Evolutionary conservation across 2,113 vertebrate genomes (phyloP).

Genomic region (Megaptera novaeangliae): DNA sequence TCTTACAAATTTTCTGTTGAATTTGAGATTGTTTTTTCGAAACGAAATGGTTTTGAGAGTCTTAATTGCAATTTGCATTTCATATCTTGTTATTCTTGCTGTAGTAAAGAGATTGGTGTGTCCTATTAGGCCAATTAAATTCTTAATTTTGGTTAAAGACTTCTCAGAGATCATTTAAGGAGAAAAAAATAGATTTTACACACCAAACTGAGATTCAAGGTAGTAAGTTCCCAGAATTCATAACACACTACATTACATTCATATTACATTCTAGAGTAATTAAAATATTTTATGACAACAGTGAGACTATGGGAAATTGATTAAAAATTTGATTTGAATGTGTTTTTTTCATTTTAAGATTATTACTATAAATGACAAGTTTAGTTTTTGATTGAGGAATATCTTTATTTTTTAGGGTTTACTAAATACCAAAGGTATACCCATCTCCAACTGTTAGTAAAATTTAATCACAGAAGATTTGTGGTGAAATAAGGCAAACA

Average conservation of each 20-base stretch:
- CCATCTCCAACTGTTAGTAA: neutral
- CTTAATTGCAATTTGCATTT: neutral
- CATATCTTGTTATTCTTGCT: neutral
- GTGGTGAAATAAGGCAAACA: neutral
- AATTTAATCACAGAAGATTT: neutral
- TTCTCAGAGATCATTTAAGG: neutral
- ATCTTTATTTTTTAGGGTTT: neutral
- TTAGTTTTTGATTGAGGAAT: neutral
- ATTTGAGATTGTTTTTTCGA: neutral
- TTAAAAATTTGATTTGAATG: neutral
- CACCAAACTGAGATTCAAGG: neutral
- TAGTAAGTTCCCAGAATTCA: neutral
- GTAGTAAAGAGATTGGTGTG: neutral
- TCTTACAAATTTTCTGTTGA: neutral
- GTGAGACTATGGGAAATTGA: neutral
- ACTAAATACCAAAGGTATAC: neutral
- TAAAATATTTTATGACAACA: neutral
- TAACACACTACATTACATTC: neutral
- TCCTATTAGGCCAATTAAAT: neutral
- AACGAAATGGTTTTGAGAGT: neutral
- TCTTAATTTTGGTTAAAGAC: neutral
- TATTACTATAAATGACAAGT: neutral
- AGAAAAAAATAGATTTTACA: neutral
- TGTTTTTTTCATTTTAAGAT: neutral
- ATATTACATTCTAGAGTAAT: neutral